These are phyloP conservation scores for Ophion obscuratus DNA, from an alignment of 2,888 invertebrate genomes.

Conservation along the genomic window DNA sequence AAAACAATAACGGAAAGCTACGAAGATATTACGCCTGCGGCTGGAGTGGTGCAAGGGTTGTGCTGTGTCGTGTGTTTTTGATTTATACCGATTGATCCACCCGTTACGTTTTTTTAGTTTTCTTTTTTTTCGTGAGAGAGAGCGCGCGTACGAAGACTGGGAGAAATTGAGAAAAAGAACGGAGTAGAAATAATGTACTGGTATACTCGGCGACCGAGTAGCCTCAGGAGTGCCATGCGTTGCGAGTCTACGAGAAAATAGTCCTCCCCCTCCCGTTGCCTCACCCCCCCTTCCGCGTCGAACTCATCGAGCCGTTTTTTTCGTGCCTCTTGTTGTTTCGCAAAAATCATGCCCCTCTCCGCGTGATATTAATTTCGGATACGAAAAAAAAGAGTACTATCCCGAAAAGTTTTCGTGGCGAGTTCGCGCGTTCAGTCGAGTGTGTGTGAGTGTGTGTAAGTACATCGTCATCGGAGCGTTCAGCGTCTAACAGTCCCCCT, in stretches of 20 bases:
- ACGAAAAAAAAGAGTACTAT: constrained; percentile 7
- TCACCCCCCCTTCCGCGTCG: background rate
- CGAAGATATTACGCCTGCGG: constrained; percentile 57
- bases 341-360: background rate
- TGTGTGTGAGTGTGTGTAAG: constrained; percentile 67
- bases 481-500: constrained; percentile 70
- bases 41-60: constrained; percentile 76
- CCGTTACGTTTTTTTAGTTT: constrained; percentile 52
- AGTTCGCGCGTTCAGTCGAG: constrained; percentile 66
- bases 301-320: constrained; percentile 48
- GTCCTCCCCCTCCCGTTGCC: constrained; percentile 37
- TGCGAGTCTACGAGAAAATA: constrained; percentile 70
- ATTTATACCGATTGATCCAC: constrained; percentile 65
- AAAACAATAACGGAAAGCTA: background rate
- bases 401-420: constrained; percentile 59
- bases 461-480: constrained; percentile 74
- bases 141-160: constrained; percentile 49
- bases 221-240: constrained; percentile 78
- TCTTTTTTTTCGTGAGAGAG: constrained; percentile 29
- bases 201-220: constrained; percentile 61
- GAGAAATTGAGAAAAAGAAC: constrained; percentile 39
- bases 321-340: constrained; percentile 28
- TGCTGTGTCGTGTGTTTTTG: constrained; percentile 75
- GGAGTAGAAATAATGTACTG: constrained; percentile 52
- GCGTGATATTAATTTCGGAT: background rate